phyloP scores from a whole-genome alignment of 2,797 vertebrate species.

The Rhyacichthys aspro region DNA sequence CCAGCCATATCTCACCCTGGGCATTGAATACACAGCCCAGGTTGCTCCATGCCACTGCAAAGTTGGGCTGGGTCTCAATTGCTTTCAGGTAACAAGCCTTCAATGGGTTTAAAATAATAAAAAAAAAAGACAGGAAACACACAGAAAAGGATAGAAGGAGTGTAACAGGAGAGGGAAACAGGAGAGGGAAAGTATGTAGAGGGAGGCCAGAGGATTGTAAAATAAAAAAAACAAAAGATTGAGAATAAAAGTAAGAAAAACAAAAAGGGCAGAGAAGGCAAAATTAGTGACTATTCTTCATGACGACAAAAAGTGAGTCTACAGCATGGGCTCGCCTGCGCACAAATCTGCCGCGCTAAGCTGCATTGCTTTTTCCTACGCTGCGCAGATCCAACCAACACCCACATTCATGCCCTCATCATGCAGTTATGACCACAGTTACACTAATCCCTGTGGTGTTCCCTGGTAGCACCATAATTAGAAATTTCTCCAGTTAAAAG shows the following conservation, averaged over 20 bases:
- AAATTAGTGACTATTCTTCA: conserved; percentile 89
- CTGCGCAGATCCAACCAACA: conserved; percentile 95
- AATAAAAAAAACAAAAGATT: conserved; percentile 81
- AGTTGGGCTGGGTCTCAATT: conserved; percentile 99
- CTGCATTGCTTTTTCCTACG: conserved; percentile 96
- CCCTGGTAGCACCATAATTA: not conserved
- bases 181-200: conserved; percentile 74
- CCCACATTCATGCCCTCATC: conserved; percentile 91
- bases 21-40: conserved; percentile 99
- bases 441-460: conserved; percentile 21
- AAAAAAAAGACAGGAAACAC: conserved; percentile 48
- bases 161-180: conserved; percentile 56
- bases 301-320: conserved; percentile 99
- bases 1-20: conserved; percentile 99
- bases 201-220: conserved; percentile 63
- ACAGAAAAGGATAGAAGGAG: conserved; percentile 68
- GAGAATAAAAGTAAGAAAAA: conserved; percentile 83
- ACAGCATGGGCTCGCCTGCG: conserved; percentile 97
- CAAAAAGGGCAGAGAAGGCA: conserved; percentile 79
- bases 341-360: conserved; percentile 94
- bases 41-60: conserved; percentile 99
- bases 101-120: conserved; percentile 82
- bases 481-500: not conserved
- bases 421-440: conserved; percentile 85
- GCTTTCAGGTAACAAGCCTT: conserved; percentile 99